Evolutionary conservation across 2,113 vertebrate species (phyloP), one percentile per base, ranked within the genome.

Genomic region (Pseudopipra pipra): DNA sequence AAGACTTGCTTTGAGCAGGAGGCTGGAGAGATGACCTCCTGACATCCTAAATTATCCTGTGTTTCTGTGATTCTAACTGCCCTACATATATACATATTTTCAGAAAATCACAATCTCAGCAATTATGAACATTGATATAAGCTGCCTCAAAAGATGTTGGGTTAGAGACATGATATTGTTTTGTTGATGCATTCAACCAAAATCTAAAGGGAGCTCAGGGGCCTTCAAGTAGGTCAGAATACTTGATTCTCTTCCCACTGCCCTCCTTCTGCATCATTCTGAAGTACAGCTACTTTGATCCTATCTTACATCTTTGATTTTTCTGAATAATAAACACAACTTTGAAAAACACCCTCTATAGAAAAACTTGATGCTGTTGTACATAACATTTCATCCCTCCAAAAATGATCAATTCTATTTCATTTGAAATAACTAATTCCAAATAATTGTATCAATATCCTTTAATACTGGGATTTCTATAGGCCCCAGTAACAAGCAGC

Each of bases 141-240:
- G 8, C 4, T 76, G 37, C 11, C 3, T 21, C 9, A 31, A 59
- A 94, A 68, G 25, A 43, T 54, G 24, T 4, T 70, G 23, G 8
- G 3, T 84, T 54, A 87, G 37, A 79, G 21, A 89, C 3, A 8
- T 39, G 28, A 23, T 56, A 56, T 39, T 68, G 25, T 58, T 91
- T 85, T 85, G 28, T 43, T 89, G 44, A 58, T 82, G 33, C 6
- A 6, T 66, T 91, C 58, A 85, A 62, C 12, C 23, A 65, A 91
- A 93, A 79, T 12, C 62, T 47, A 79, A 95, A 82, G 70, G 85
- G 75, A 87, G 23, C 95, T 68, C 68, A 93, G 33, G 86, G 65
- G 73, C 63, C 72, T 92, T 95, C 83, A 97, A 95, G 79, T 95
- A 96, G 94, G 92, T 95, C 86, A 95, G 86, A 92, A 90, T 93